Base-by-base conservation (phyloP, 2,888 invertebrate genomes). In the Thecophora atra region DNA sequence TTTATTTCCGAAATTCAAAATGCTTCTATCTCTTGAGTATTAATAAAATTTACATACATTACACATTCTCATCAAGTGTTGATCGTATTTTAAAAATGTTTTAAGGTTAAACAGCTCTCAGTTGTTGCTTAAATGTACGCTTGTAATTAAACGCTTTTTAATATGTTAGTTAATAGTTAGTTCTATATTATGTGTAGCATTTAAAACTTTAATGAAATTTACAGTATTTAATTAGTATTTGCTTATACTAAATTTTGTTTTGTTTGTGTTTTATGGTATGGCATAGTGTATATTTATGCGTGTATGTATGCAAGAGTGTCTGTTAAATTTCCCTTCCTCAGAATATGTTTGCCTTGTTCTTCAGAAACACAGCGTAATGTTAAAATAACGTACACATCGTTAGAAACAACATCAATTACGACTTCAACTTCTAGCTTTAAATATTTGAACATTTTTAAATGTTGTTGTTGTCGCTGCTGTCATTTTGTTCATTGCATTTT, bases 241-340 rank as follows among this genome's bases (percentile, higher is more conserved):
- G 44, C 58, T 69, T 70, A 72, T 72, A 67, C 68, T 74, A 37
- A 37, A 37, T 37, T 74, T 72, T 67, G 66, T 58, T 54, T 75
- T 73, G 62, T 72, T 68, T 74, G 71, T 64, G 72, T 56, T 75
- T 75, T 72, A 71, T 71, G 73, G 72, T 73, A 72, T 75, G 71
- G 70, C 69, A 72, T 75, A 70, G 67, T 70, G 52, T 73, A 60
- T 70, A 68, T 72, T 72, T 28, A 70, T 67, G 74, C 70, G 58
- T 70, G 30, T 73, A n/a, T n/a, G n/a, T n/a, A n/a, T 70, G 74
- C 73, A 74, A 71, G 71, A 72, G 74, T 74, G 73, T 75, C 71
- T 71, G 72, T 74, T 72, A 69, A 63, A 72, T 72, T 75, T 42
- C n/a, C n/a, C n/a, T n/a, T n/a, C n/a, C n/a, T n/a, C n/a, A n/a